Evolutionary conservation across 2,888 invertebrate genomes (phyloP), one percentile per base, ranked within the genome.

Genomic region (Teleiodes luculella): DNA sequence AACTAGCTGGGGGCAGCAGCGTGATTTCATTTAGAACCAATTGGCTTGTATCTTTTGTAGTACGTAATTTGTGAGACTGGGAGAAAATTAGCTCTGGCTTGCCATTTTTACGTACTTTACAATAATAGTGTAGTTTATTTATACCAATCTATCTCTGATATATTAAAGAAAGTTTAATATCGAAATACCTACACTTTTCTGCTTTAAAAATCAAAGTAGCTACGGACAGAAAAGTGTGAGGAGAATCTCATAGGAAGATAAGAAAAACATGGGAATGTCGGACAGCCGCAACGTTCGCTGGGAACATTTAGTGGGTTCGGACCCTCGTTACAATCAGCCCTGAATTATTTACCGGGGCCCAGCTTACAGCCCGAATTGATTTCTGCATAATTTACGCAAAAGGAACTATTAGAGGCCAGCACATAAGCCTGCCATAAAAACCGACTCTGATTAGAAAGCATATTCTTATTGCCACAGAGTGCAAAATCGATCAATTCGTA

Each of bases 361-460:
- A 74, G 81, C 79, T 77, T 77, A 79, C 79, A 72, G 76, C 65
- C 76, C 72, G 82, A 83, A 86, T 85, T 83, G 85, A 83, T 86
- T 83, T 86, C 72, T 86, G 84, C 83, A 87, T 87, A 87, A 86
- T 86, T 86, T 80, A 85, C 65, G 72, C 69, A 71, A 74, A 75
- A 75, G 72, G 69, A 76, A 76, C 75, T 68, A 70, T 74, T 72
- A 72, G 65, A 70, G 67, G 67, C 56, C 63, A 59, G 53, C 66
- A 67, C 72, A 68, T 78, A 80, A 80, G 73, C 72, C 64, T 67
- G 67, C 65, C 67, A 72, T 80, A 77, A 80, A 56, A 76, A 74
- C 65, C 60, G 53, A 58, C 58, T 58, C 60, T 62, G 66, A 67
- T 72, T 71, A 66, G 53, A 20, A 57, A 47, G 51, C 52, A 48